phyloP scores from a whole-genome alignment of 2,113 vertebrate species.

The Solea senegalensis region DNA sequence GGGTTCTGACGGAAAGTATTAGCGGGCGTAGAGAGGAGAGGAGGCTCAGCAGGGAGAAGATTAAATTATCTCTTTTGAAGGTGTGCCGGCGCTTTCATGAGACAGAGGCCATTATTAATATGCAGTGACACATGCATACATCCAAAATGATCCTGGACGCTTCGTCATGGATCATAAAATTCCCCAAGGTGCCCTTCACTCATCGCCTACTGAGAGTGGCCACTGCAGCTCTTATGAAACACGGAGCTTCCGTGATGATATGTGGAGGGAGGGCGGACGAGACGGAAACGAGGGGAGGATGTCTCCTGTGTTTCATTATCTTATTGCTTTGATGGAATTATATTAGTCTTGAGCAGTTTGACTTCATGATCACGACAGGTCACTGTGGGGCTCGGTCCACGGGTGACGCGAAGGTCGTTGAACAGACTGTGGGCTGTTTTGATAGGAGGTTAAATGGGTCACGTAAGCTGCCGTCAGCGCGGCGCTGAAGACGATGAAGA shows the following conservation, averaged over 20 bases:
- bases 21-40: conserved; percentile 44
- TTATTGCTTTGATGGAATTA: conserved; percentile 64
- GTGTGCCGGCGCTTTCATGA: conserved; percentile 69
- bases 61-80: conserved; percentile 77
- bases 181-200: conserved; percentile 82
- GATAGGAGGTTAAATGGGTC: conserved; percentile 65
- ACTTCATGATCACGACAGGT: conserved; percentile 31
- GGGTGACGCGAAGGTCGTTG: conserved; percentile 62
- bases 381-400: conserved; percentile 28
- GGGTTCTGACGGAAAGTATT: conserved; percentile 62
- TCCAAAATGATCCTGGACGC: conserved; percentile 76
- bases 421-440: conserved; percentile 61
- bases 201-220: conserved; percentile 66
- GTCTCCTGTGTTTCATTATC: conserved; percentile 66
- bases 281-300: conserved; percentile 38
- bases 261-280: conserved; percentile 46
- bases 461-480: conserved; percentile 36
- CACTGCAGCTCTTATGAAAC: conserved; percentile 68
- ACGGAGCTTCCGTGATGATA: conserved; percentile 46
- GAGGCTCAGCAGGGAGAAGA: conserved; percentile 66
- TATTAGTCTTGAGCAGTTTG: conserved; percentile 67
- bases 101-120: conserved; percentile 82
- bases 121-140: conserved; percentile 81
- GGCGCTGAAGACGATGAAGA: conserved; percentile 24
- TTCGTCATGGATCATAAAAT: conserved; percentile 81